A percentile compares a stretch with the other conserved stretches of the same genome.
phyloP scores from a whole-genome alignment of 2,888 invertebrate genomes.

The Pandemis heparana region DNA sequence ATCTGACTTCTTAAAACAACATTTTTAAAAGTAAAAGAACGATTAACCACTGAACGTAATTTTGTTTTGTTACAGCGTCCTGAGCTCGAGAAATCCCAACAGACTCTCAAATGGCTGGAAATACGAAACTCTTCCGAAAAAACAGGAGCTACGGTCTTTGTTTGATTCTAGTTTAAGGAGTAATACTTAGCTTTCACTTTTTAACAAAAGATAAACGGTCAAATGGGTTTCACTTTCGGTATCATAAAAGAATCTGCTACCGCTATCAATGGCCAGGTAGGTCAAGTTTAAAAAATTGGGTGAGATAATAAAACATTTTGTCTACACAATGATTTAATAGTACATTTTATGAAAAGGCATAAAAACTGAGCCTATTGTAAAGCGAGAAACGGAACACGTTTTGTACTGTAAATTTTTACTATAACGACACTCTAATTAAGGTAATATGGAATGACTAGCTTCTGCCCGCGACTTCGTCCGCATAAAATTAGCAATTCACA shows the following conservation, averaged over 20 bases:
- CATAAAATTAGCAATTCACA: too few species aligned
- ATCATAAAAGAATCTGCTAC: slow-evolving; percentile 58
- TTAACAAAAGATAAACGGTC: slow-evolving; percentile 64
- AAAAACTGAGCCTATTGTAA: not conserved
- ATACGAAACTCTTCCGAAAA: not conserved
- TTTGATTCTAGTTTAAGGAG: slow-evolving; percentile 1
- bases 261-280: slow-evolving; percentile 45
- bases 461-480: too few species aligned
- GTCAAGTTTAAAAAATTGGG: slow-evolving; percentile 52
- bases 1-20: not conserved
- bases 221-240: slow-evolving; percentile 67
- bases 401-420: too few species aligned
- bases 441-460: too few species aligned
- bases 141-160: not conserved
- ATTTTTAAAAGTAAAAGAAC: not conserved
- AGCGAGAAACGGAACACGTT: not conserved
- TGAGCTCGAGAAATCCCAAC: not conserved
- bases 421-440: too few species aligned
- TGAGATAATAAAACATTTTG: not conserved
- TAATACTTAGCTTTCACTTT: slow-evolving; percentile 71
- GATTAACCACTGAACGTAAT: not conserved
- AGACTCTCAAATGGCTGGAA: not conserved
- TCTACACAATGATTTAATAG: not conserved
- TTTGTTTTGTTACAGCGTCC: slow-evolving; percentile 14
- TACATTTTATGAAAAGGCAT: not conserved